Evolutionary conservation across 1,140 invertebrate species (phyloP).

Genomic region (Coelopa frigida): DNA sequence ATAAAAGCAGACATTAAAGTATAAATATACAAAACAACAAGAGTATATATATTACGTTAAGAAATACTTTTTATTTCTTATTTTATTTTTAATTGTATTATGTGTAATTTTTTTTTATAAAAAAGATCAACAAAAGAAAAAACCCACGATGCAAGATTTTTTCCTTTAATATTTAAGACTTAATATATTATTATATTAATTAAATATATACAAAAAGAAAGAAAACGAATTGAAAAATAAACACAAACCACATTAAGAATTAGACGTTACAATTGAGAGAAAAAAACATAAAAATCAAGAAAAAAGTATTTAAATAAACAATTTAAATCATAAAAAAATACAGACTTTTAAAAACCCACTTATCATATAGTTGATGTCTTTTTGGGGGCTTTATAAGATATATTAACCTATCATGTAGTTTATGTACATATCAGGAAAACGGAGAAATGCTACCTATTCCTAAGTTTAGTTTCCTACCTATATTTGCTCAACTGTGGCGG

Average conservation of each 20-base stretch:
- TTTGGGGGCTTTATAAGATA: neutral
- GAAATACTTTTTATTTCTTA: slow-evolving; percentile 42
- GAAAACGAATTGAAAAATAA: slow-evolving; percentile 9
- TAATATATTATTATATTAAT: slow-evolving; percentile 33
- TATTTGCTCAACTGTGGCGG: no score
- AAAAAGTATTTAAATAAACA: slow-evolving; percentile 41
- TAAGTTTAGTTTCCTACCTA: no score
- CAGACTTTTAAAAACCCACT: slow-evolving; percentile 8
- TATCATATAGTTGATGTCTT: neutral
- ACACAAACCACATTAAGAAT: slow-evolving; percentile 21
- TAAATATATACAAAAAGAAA: slow-evolving; percentile 18
- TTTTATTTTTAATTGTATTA: slow-evolving; percentile 44
- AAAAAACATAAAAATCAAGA: slow-evolving; percentile 28
- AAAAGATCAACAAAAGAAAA: slow-evolving; percentile 30
- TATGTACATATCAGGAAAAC: no score
- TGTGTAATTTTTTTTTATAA: slow-evolving; percentile 44
- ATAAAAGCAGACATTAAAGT: slow-evolving; percentile 34
- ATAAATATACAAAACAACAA: slow-evolving; percentile 27
- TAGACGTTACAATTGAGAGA: slow-evolving; percentile 41
- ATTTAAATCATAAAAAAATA: slow-evolving; percentile 15
- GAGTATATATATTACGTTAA: slow-evolving; percentile 14
- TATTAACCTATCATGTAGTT: neutral
- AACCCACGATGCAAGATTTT: slow-evolving; percentile 14
- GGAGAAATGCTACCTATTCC: no score
- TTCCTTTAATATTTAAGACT: slow-evolving; percentile 19